Evolutionary conservation across 2,113 vertebrate genomes (phyloP).

Genomic region (Geococcyx californianus): DNA sequence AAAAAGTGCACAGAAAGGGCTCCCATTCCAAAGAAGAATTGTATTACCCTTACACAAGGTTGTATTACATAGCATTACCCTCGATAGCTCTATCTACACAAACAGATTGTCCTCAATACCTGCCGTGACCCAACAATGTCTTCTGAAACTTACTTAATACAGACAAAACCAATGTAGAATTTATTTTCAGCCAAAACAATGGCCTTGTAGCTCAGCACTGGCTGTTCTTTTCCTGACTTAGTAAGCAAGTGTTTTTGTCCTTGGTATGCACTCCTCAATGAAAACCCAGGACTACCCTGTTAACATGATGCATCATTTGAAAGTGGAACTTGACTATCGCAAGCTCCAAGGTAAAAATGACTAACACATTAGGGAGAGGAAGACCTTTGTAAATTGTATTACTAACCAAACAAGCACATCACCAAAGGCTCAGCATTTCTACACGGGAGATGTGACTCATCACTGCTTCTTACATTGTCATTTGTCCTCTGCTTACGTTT

Average conservation of each 20-base stretch:
- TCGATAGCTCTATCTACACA: neutral
- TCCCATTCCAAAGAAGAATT: neutral
- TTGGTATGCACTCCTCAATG: neutral
- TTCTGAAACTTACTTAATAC: neutral
- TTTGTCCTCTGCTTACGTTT: slow-evolving; percentile 14
- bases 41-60: neutral
- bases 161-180: neutral
- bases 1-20: neutral
- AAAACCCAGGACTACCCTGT: neutral
- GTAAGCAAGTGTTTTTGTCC: neutral
- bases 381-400: neutral
- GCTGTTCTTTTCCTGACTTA: neutral
- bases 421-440: slow-evolving; percentile 12
- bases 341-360: neutral
- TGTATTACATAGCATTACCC: neutral
- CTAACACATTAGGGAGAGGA: neutral
- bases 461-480: neutral
- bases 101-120: neutral
- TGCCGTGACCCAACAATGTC: neutral
- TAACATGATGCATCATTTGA: neutral
- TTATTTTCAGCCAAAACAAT: neutral
- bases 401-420: neutral
- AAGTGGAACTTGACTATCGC: neutral
- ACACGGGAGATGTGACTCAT: slow-evolving; percentile 5
- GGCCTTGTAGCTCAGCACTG: neutral